These are phyloP conservation scores for Parapristionchus giblindavisi DNA, from an alignment of 2,888 invertebrate species.

Conservation along the genomic window DNA sequence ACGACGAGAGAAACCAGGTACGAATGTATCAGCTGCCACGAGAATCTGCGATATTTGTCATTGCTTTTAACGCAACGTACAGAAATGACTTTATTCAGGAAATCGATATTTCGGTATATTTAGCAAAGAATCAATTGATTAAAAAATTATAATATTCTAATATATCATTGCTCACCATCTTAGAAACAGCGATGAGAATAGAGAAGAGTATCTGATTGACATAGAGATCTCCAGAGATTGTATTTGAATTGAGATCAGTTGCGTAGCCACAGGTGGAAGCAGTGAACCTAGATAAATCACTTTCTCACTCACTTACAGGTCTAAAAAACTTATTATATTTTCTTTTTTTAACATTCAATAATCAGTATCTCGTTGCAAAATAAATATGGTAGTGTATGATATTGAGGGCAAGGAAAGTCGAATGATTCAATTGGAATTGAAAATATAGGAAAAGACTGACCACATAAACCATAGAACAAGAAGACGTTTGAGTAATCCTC, in stretches of 20 bases:
- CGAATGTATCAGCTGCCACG: conserved; percentile 61
- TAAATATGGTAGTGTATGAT: background rate
- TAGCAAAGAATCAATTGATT: conserved; percentile 6
- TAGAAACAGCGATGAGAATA: conserved; percentile 64
- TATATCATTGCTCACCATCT: conserved; percentile 50
- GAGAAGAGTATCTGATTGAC: conserved; percentile 67
- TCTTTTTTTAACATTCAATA: background rate
- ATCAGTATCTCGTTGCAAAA: background rate
- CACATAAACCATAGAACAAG: conserved; percentile 68
- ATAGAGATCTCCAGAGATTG: conserved; percentile 64
- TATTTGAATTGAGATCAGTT: conserved; percentile 65
- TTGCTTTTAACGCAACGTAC: background rate
- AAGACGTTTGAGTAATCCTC: conserved; percentile 54
- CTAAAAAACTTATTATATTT: too few species aligned
- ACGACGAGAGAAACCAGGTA: conserved; percentile 61
- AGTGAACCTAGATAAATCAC: conserved; percentile 43
- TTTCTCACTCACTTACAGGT: background rate
- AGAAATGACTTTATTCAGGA: background rate
- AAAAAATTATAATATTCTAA: background rate
- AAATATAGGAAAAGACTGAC: conserved; percentile 43
- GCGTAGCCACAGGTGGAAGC: conserved; percentile 67
- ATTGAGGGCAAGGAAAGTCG: background rate
- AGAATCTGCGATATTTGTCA: conserved; percentile 49
- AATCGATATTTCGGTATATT: background rate
- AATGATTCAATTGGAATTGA: background rate